Evolutionary conservation across 2,113 vertebrate species (phyloP).

Genomic region (Heterotis niloticus): DNA sequence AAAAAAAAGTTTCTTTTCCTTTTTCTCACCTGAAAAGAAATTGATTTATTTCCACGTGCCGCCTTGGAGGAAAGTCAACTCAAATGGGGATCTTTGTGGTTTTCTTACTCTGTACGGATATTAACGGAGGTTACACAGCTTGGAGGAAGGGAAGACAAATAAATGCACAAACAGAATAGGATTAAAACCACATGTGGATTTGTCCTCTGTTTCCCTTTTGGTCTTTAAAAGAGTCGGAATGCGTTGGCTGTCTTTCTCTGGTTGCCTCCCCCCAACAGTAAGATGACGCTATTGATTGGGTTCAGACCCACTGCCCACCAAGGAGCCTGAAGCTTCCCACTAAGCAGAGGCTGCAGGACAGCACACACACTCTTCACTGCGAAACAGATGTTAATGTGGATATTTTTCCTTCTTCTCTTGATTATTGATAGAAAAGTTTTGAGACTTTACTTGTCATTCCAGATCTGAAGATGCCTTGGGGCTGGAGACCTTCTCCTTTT

Average conservation of each 20-base stretch:
- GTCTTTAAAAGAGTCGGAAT: constrained; percentile 6
- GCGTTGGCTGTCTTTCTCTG: constrained; percentile 4
- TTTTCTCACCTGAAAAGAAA: background rate
- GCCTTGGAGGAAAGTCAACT: too few species aligned
- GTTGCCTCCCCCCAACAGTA: background rate
- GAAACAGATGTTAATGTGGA: background rate
- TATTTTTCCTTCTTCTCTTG: background rate
- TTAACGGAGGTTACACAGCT: background rate
- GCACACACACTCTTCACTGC: background rate
- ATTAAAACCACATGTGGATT: background rate
- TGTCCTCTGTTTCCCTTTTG: background rate
- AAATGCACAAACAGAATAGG: too few species aligned
- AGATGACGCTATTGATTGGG: constrained; percentile 5
- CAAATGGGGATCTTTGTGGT: background rate
- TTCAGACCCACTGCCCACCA: background rate
- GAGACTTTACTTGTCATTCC: too few species aligned
- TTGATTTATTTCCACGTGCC: background rate
- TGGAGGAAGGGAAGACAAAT: background rate
- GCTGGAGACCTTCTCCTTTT: too few species aligned
- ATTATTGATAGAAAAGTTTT: too few species aligned
- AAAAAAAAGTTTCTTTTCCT: too few species aligned
- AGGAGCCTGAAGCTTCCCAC: background rate
- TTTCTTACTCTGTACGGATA: background rate
- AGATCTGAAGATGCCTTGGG: too few species aligned
- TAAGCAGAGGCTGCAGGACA: background rate